A percentile compares a stretch with the other conserved stretches of the same genome.
These are phyloP conservation scores for Mythimna lalbum DNA, from an alignment of 2,888 invertebrate genomes.

Conservation along the genomic window DNA sequence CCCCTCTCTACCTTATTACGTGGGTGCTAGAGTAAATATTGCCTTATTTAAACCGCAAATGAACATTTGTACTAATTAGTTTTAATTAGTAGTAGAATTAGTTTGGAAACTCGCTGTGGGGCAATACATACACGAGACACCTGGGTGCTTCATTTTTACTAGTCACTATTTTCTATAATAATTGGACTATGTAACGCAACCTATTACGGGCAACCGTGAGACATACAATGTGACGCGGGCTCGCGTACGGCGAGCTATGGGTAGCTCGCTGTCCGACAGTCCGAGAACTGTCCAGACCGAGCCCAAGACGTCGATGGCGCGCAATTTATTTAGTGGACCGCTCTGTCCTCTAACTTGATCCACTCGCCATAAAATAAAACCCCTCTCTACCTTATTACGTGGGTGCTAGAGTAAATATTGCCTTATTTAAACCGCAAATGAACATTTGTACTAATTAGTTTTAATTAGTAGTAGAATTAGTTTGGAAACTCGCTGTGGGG, in stretches of 20 bases:
- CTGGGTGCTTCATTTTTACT: slow-evolving; percentile 14
- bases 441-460: slow-evolving; percentile 37
- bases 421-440: slow-evolving; percentile 28
- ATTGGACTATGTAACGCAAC: too few species aligned
- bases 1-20: slow-evolving; percentile 20
- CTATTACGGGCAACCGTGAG: too few species aligned
- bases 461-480: too few species aligned
- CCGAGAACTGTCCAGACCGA: too few species aligned
- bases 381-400: slow-evolving; percentile 23
- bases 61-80: slow-evolving; percentile 17
- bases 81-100: too few species aligned
- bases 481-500: slow-evolving; percentile 50
- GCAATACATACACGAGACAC: slow-evolving; percentile 26
- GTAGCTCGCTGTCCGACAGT: too few species aligned
- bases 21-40: slow-evolving; percentile 55
- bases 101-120: slow-evolving; percentile 52
- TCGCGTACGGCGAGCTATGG: too few species aligned
- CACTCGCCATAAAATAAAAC: slow-evolving; percentile 22
- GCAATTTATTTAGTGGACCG: neutral
- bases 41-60: slow-evolving; percentile 27
- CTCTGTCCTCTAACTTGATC: slow-evolving; percentile 8
- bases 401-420: slow-evolving; percentile 54
- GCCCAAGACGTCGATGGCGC: too few species aligned
- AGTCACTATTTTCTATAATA: too few species aligned
- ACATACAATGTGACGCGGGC: too few species aligned